These are phyloP conservation scores for Conomelus anceps DNA, from an alignment of 2,888 invertebrate genomes.

Conservation along the genomic window DNA sequence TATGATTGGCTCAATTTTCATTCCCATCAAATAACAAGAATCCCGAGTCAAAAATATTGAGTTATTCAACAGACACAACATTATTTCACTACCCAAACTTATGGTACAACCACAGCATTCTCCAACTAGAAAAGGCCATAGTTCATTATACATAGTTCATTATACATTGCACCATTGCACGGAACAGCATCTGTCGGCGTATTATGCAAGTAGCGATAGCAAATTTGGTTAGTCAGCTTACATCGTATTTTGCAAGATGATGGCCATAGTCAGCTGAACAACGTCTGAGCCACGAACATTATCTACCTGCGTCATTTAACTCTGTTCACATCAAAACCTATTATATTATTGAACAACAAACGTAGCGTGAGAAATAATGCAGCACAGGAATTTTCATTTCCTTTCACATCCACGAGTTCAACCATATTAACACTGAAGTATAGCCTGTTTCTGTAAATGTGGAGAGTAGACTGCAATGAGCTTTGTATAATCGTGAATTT, in stretches of 20 bases:
- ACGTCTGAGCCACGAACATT: background rate
- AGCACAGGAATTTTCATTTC: background rate
- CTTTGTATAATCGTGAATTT: background rate
- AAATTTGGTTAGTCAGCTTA: background rate
- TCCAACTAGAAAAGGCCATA: too few species aligned
- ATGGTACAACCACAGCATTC: too few species aligned
- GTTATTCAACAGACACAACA: too few species aligned
- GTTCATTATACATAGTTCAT: too few species aligned
- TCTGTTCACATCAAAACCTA: background rate
- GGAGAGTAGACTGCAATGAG: background rate
- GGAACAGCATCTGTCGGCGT: too few species aligned
- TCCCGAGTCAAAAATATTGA: too few species aligned
- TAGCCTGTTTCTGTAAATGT: background rate
- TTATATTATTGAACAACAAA: background rate
- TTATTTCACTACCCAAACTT: too few species aligned
- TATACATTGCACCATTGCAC: too few species aligned
- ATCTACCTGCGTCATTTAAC: background rate
- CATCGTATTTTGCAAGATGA: background rate
- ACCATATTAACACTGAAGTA: background rate
- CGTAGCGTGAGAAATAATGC: background rate
- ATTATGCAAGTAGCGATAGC: too few species aligned
- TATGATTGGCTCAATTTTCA: too few species aligned
- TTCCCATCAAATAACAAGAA: too few species aligned
- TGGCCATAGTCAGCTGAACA: background rate
- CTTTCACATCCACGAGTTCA: background rate